Evolutionary conservation across 37 sponge, comb jelly and placozoan species (phyloP).

Genomic region (Ephydatia muelleri): DNA sequence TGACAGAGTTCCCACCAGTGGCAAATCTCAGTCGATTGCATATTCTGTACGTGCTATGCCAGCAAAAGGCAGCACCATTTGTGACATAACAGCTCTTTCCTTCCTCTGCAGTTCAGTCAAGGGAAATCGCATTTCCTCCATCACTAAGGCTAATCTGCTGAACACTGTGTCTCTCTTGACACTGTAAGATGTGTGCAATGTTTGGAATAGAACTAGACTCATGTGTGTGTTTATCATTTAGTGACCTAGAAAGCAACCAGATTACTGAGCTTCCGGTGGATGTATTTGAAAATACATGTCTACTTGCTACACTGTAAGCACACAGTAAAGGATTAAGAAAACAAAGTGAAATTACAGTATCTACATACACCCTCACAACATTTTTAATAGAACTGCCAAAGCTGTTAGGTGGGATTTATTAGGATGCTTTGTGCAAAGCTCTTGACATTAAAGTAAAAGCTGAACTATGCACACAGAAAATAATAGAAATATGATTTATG

Average conservation of each 20-base stretch:
- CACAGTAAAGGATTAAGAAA: too few species aligned
- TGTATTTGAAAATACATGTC: not conserved
- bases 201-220: not conserved
- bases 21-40: not conserved
- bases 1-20: not conserved
- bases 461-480: too few species aligned
- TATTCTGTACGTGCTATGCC: not conserved
- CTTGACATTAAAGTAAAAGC: too few species aligned
- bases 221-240: not conserved
- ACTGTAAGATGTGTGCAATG: not conserved
- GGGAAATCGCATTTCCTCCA: not conserved
- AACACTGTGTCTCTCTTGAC: not conserved
- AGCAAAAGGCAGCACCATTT: too few species aligned
- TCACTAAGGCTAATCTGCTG: not conserved
- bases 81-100: too few species aligned
- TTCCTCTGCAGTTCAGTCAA: not conserved
- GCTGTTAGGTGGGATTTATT: too few species aligned
- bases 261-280: not conserved
- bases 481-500: too few species aligned
- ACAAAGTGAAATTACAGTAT: too few species aligned
- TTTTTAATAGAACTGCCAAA: too few species aligned
- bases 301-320: not conserved
- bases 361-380: too few species aligned
- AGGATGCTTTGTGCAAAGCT: too few species aligned
- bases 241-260: not conserved